Evolutionary conservation across 1,140 invertebrate species (phyloP).

Genomic region (Caenorhabditis latens): DNA sequence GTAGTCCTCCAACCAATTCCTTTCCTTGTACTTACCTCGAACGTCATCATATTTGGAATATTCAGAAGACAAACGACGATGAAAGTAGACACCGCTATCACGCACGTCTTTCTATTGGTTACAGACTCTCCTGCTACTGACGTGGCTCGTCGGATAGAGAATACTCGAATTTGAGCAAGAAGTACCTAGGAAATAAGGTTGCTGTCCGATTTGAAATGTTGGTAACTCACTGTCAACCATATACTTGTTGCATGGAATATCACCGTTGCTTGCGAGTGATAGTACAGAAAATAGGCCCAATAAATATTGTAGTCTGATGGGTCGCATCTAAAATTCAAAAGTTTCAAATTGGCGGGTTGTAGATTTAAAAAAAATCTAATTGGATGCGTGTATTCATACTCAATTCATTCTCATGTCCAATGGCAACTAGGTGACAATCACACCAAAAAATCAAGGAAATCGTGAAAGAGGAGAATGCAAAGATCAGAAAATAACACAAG

Average conservation of each 20-base stretch:
- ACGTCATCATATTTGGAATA: conserved; percentile 76
- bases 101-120: conserved; percentile 68
- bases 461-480: conserved; percentile 25
- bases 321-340: conserved; percentile 51
- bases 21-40: conserved; percentile 66
- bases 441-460: background rate
- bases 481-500: background rate
- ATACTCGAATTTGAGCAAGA: conserved; percentile 75
- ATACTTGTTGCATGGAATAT: conserved; percentile 77
- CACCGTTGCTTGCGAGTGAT: conserved; percentile 74
- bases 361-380: background rate
- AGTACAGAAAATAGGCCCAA: conserved; percentile 73
- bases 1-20: too few relatives aligned
- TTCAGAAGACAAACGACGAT: conserved; percentile 71
- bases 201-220: conserved; percentile 9
- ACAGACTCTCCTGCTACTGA: conserved; percentile 72
- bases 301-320: conserved; percentile 55
- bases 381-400: conserved; percentile 36
- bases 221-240: conserved; percentile 71
- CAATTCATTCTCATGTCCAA: conserved; percentile 35
- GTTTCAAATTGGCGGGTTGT: conserved; percentile 62
- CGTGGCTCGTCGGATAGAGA: conserved; percentile 75
- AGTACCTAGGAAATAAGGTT: conserved; percentile 67
- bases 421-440: conserved; percentile 61
- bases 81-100: conserved; percentile 70